Conservation (phyloP, 2,113 vertebrate genomes). For the Thunnus maccoyii region DNA sequence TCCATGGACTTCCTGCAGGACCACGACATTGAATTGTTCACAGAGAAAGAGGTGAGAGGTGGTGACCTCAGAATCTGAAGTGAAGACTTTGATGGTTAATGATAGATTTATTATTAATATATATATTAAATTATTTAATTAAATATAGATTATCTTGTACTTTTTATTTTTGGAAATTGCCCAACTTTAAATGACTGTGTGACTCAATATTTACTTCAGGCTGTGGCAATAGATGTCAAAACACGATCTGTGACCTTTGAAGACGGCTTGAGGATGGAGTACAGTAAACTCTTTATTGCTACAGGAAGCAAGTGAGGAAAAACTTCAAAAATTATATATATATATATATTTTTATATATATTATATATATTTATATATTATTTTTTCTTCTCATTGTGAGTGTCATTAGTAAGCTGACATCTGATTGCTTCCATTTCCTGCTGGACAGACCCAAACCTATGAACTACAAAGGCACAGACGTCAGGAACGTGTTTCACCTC, state of each 20-base stretch:
- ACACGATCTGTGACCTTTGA: constrained; percentile 92
- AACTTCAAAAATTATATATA: background rate
- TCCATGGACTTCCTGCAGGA: constrained; percentile 93
- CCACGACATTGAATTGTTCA: constrained; percentile 94
- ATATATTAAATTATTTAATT: background rate
- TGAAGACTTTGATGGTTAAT: background rate
- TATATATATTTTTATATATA: too few relatives aligned
- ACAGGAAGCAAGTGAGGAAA: constrained; percentile 92
- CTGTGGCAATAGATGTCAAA: constrained; percentile 91
- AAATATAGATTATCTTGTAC: background rate
- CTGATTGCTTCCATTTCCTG: background rate
- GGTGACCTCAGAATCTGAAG: background rate
- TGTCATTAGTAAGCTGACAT: background rate
- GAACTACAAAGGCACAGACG: constrained; percentile 94
- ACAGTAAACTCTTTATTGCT: constrained; percentile 95
- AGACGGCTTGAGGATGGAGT: constrained; percentile 96
- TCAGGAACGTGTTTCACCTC: constrained; percentile 94
- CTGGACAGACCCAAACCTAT: constrained; percentile 91
- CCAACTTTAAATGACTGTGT: background rate
- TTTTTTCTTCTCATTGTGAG: too few relatives aligned
- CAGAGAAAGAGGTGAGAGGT: constrained; percentile 91
- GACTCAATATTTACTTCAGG: constrained; percentile 79
- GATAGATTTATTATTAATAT: background rate
- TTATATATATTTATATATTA: too few relatives aligned
- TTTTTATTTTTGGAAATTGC: background rate